Conservation (phyloP, 1,140 invertebrate species). For the Hermetia illucens region DNA sequence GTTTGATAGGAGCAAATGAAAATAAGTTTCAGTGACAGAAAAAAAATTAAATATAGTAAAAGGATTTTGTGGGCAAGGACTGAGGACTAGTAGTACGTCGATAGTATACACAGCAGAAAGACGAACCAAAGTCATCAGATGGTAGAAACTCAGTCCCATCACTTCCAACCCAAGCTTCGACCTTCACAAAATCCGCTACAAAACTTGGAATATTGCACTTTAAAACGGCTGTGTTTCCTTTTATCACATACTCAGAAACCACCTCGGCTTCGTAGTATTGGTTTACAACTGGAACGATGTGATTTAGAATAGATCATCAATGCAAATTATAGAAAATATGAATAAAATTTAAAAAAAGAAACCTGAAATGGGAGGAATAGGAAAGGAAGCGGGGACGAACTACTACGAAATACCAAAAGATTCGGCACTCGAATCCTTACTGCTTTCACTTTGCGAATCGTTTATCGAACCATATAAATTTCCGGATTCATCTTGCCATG, state of each 20-base stretch:
- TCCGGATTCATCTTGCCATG: slow-evolving; percentile 48
- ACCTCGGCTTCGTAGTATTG: slow-evolving; percentile 84
- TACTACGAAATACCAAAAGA: no score
- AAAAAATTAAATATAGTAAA: slow-evolving; percentile 2
- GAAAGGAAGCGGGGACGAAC: no score
- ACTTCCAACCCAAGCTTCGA: slow-evolving; percentile 76
- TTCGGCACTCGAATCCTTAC: no score
- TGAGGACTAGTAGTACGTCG: slow-evolving; percentile 1
- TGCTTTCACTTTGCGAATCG: slow-evolving; percentile 20
- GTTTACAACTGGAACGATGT: slow-evolving; percentile 59
- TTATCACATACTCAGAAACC: slow-evolving; percentile 84
- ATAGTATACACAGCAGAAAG: neutral
- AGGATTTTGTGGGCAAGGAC: slow-evolving; percentile 1
- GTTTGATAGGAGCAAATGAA: slow-evolving; percentile 1
- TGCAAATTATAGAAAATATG: no score
- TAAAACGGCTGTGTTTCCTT: slow-evolving; percentile 80
- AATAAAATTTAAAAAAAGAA: no score
- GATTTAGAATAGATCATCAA: no score
- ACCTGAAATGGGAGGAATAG: no score
- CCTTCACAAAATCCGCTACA: slow-evolving; percentile 78
- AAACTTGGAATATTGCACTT: slow-evolving; percentile 89
- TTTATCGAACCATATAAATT: slow-evolving; percentile 24
- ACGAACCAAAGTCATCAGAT: slow-evolving; percentile 21
- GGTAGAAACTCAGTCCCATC: slow-evolving; percentile 51
- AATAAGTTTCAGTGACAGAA: slow-evolving; percentile 3